A percentile compares a stretch with the other conserved stretches of the same genome.
Evolutionary conservation across 1,140 invertebrate genomes (phyloP).

Genomic region (Megathymus violae): DNA sequence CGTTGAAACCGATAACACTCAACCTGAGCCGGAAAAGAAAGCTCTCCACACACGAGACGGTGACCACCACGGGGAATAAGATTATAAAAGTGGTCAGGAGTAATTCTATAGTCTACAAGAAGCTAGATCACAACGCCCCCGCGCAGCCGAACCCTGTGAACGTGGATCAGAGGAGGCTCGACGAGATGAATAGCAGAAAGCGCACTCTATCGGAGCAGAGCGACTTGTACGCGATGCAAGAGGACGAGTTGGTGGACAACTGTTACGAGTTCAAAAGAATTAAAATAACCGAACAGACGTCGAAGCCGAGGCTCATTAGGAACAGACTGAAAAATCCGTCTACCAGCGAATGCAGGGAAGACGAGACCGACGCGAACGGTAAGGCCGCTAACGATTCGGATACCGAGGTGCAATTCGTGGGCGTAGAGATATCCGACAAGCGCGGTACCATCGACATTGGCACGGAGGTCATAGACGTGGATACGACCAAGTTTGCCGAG

Average conservation of each 20-base stretch:
- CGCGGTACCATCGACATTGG: slow-evolving; percentile 46
- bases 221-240: slow-evolving; percentile 65
- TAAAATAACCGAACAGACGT: slow-evolving; percentile 61
- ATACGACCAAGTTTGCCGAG: slow-evolving; percentile 53
- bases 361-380: slow-evolving; percentile 42
- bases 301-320: slow-evolving; percentile 68
- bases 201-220: slow-evolving; percentile 69
- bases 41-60: slow-evolving; percentile 67
- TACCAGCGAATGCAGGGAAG: slow-evolving; percentile 50
- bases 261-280: slow-evolving; percentile 76
- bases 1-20: slow-evolving; percentile 59
- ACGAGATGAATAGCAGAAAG: slow-evolving; percentile 56
- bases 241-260: slow-evolving; percentile 70
- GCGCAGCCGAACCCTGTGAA: slow-evolving; percentile 43
- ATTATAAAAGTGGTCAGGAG: slow-evolving; percentile 75
- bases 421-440: slow-evolving; percentile 51
- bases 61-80: slow-evolving; percentile 71
- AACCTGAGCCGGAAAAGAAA: slow-evolving; percentile 69
- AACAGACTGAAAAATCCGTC: slow-evolving; percentile 54
- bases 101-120: slow-evolving; percentile 77
- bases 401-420: slow-evolving; percentile 69
- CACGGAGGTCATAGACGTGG: slow-evolving; percentile 65
- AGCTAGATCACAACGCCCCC: slow-evolving; percentile 59
- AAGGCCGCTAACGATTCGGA: slow-evolving; percentile 64
- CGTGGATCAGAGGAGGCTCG: slow-evolving; percentile 49